phyloP scores from a whole-genome alignment of 2,888 invertebrate genomes.

The Hermaeophaga mercurialis region DNA sequence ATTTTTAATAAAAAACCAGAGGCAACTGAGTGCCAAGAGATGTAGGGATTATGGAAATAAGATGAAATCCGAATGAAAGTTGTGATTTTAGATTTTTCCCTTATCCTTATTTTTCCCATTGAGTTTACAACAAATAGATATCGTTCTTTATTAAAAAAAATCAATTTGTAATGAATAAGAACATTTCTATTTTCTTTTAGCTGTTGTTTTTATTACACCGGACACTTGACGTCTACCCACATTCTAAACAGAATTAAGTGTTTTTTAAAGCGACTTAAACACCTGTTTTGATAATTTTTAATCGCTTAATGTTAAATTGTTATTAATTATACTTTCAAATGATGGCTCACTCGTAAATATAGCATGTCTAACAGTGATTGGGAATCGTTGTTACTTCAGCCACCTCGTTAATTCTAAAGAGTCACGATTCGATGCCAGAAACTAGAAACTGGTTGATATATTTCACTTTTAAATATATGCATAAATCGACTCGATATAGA shows the following conservation, averaged over 20 bases:
- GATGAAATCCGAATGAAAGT: no score
- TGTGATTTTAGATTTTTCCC: no score
- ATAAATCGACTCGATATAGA: neutral
- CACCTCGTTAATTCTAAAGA: conserved; percentile 15
- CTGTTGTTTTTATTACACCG: no score
- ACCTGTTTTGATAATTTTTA: conserved; percentile 31
- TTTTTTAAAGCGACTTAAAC: conserved; percentile 24
- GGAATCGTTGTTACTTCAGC: conserved; percentile 7
- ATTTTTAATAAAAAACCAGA: conserved; percentile 23
- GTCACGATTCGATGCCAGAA: conserved; percentile 10
- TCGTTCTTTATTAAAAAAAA: no score
- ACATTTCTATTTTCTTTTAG: no score
- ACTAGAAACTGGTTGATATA: conserved; percentile 12
- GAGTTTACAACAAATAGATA: no score
- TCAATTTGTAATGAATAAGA: no score
- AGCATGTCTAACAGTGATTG: conserved; percentile 19
- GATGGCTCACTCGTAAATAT: conserved; percentile 17
- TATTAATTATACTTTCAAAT: conserved; percentile 35
- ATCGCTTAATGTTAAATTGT: conserved; percentile 30
- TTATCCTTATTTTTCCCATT: no score
- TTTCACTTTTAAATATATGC: conserved; percentile 10
- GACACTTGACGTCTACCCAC: no score
- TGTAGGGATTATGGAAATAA: conserved; percentile 13
- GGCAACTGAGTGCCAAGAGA: neutral
- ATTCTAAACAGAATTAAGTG: conserved; percentile 20